Conservation (phyloP, 2,113 vertebrate genomes). For the Anarhynchus alexandrinus region DNA sequence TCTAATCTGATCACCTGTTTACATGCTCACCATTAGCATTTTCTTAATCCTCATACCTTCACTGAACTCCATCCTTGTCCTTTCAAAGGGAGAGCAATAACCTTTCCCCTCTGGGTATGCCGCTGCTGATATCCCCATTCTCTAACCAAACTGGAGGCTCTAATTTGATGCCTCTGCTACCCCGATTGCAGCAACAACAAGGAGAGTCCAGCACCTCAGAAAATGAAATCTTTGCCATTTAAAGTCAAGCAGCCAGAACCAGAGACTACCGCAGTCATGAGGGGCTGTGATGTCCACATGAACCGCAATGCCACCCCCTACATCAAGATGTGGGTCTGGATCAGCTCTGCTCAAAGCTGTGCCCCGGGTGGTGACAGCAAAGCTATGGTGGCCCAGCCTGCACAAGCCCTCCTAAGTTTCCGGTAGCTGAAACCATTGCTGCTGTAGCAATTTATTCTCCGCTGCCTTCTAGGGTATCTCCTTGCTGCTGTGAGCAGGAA, state of each 20-base stretch:
- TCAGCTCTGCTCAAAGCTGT: neutral
- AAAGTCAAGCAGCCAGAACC: neutral
- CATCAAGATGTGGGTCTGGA: neutral
- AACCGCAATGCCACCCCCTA: rapidly evolving
- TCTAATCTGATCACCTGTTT: constrained; percentile 42
- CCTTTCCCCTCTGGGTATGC: neutral
- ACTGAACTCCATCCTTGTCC: neutral
- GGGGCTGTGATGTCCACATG: neutral
- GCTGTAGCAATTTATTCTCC: neutral
- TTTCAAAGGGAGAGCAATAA: constrained; percentile 36
- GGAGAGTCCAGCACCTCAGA: neutral
- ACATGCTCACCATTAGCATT: neutral
- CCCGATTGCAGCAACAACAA: neutral
- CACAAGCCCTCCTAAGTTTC: neutral
- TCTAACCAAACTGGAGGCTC: neutral
- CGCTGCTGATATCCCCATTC: neutral
- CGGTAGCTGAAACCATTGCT: neutral
- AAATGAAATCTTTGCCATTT: neutral
- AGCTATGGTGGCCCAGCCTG: neutral
- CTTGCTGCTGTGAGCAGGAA: neutral
- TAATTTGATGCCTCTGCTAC: neutral
- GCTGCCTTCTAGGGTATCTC: neutral
- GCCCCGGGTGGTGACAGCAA: neutral
- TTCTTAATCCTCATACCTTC: constrained; percentile 58
- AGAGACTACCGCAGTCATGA: neutral